Evolutionary conservation across 2,113 vertebrate species (phyloP).

Genomic region (Chloroceryle aenea): DNA sequence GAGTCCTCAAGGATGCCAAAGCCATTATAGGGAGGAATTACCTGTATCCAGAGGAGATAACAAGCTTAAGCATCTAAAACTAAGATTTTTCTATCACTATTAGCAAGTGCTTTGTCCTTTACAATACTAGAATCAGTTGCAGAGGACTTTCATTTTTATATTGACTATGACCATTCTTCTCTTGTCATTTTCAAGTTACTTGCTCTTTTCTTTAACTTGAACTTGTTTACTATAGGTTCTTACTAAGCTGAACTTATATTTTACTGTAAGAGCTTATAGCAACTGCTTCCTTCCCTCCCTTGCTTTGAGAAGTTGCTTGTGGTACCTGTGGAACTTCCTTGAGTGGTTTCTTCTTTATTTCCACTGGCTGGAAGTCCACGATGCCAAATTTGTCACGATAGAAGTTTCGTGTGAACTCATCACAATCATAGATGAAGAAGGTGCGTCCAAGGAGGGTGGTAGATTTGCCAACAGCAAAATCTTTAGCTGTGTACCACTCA

Average conservation of each 20-base stretch:
- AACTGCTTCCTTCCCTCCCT: neutral
- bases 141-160: neutral
- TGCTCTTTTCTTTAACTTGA: neutral
- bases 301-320: neutral
- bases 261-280: neutral
- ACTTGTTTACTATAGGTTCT: neutral
- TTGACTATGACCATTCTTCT: neutral
- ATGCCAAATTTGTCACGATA: constrained; percentile 84
- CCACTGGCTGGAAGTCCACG: constrained; percentile 74
- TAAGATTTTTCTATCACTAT: neutral
- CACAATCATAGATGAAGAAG: constrained; percentile 91
- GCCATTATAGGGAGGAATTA: constrained; percentile 91
- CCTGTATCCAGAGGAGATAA: constrained; percentile 70
- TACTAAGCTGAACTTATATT: neutral
- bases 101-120: neutral
- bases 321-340: constrained; percentile 73
- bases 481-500: constrained; percentile 88
- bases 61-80: neutral
- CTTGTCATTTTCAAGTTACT: neutral
- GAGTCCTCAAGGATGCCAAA: constrained; percentile 91
- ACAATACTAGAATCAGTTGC: neutral
- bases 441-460: constrained; percentile 83
- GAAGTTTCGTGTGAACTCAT: constrained; percentile 87
- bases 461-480: constrained; percentile 86
- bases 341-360: constrained; percentile 62